Evolutionary conservation across 64 coral and sea anemone species (phyloP).

Genomic region (Stylophora pistillata): DNA sequence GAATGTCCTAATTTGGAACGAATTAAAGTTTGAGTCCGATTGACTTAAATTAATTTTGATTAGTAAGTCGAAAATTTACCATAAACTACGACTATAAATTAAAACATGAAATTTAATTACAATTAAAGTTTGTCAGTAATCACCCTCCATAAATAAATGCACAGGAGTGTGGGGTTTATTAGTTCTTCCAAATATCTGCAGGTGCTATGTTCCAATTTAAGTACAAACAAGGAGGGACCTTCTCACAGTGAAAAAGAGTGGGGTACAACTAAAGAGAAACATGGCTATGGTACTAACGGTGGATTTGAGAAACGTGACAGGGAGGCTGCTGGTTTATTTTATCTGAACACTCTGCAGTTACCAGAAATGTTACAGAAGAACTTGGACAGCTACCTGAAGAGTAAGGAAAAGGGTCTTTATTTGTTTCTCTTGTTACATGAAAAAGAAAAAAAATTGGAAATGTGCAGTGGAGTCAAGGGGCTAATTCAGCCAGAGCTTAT

Average conservation of each 20-base stretch:
- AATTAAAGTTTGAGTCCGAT: too few relatives aligned
- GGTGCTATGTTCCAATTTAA: constrained; percentile 20
- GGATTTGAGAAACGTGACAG: constrained; percentile 64
- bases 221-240: constrained; percentile 8
- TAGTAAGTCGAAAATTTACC: too few relatives aligned
- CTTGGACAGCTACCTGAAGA: constrained; percentile 76
- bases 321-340: constrained; percentile 78
- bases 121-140: too few relatives aligned
- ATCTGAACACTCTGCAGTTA: constrained; percentile 76
- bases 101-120: too few relatives aligned
- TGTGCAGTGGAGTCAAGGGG: not conserved
- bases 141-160: too few relatives aligned
- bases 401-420: too few relatives aligned
- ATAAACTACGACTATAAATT: too few relatives aligned
- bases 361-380: constrained; percentile 79
- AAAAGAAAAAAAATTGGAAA: too few relatives aligned
- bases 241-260: constrained; percentile 9
- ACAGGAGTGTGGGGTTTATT: not conserved
- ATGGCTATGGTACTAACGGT: constrained; percentile 67
- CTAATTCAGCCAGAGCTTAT: not conserved
- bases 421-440: not conserved
- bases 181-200: not conserved
- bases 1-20: too few relatives aligned
- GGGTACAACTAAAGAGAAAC: constrained; percentile 23
- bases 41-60: too few relatives aligned